phyloP scores from a whole-genome alignment of 2,888 invertebrate species.

The Hypselothyrea guttata region DNA sequence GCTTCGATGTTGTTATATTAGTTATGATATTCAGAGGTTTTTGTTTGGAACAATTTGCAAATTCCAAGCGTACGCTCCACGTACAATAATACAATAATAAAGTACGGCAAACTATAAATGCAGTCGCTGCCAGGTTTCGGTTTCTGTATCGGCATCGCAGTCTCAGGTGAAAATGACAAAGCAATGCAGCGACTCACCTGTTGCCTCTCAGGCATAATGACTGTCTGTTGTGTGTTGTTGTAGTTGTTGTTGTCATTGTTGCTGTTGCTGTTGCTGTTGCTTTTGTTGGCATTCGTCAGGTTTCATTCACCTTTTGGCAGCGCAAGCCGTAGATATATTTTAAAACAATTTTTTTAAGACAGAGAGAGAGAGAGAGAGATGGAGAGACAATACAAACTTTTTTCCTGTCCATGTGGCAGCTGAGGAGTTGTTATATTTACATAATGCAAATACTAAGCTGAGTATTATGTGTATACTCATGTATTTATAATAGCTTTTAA shows the following conservation, averaged over 20 bases:
- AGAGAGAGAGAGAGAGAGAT: too few relatives aligned
- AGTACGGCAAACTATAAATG: slow-evolving; percentile 31
- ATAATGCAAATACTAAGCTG: too few relatives aligned
- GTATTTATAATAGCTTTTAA: too few relatives aligned
- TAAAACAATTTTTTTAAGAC: not conserved
- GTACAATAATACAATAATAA: slow-evolving; percentile 30
- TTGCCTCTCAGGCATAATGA: slow-evolving; percentile 30
- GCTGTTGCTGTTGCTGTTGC: slow-evolving; percentile 29
- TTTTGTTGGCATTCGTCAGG: slow-evolving; percentile 71
- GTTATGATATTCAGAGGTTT: slow-evolving; percentile 38
- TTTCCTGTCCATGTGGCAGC: too few relatives aligned
- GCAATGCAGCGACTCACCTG: slow-evolving; percentile 57
- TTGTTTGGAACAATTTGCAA: slow-evolving; percentile 69
- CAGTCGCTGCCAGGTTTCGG: slow-evolving; percentile 31
- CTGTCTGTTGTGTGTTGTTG: slow-evolving; percentile 16
- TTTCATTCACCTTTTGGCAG: slow-evolving; percentile 76
- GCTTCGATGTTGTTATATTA: slow-evolving; percentile 10
- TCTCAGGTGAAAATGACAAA: slow-evolving; percentile 64
- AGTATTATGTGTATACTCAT: too few relatives aligned
- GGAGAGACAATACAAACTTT: too few relatives aligned
- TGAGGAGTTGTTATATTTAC: too few relatives aligned
- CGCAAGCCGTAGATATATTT: slow-evolving; percentile 20
- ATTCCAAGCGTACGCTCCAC: slow-evolving; percentile 67
- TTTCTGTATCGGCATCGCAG: slow-evolving; percentile 7
- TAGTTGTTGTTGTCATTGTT: slow-evolving; percentile 28